Evolutionary conservation across 2,888 invertebrate species (phyloP), one percentile per base, ranked within the genome.

Genomic region (Cephus spinipes): DNA sequence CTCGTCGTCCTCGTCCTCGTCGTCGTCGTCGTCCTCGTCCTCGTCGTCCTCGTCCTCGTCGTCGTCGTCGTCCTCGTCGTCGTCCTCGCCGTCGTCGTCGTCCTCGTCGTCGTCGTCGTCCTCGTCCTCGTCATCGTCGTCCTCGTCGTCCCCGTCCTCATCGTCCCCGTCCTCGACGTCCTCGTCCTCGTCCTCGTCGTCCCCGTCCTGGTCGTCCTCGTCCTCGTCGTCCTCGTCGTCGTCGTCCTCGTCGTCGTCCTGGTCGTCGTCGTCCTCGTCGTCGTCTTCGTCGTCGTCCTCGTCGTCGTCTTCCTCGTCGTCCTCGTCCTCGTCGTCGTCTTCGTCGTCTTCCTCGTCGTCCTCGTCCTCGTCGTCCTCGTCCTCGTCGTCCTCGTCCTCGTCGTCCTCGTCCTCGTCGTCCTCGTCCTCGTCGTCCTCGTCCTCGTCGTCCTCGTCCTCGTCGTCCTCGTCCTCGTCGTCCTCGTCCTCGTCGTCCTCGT

Each of bases 381-480:
- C 75, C 3, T 36, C 36, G 12, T 4, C 75, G 30, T 40, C 69
- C 23, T n/a, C 23, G 31, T 23, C 31, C 9, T 69, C 76, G 35
- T 40, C 69, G 68, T 30, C 69, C 69, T 40, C 76, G 68, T 68
- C 68, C 68, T 68, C 68, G 68, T 68, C 68, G n/a, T n/a, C n/a
- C n/a, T n/a, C n/a, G 68, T 68, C 68, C 23, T 36, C 68, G 32
- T 9, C 68, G 30, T 68, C 68, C 33, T 34, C 74, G 31, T 32
- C 33, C 74, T 34, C 35, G 15, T 32, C 74, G 33, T 74, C 33
- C 74, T 34, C 33, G 15, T 74, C 33, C 74, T 2, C 35, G 15
- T 32, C 74, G 33, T 74, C 75, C 75, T 3, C 3, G 68, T 68
- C 68, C 68, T 68, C 68, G 68, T 68, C 68, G 68, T 68, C 68